These are phyloP conservation scores for Clunio marinus DNA, from an alignment of 2,888 invertebrate species.

Conservation along the genomic window DNA sequence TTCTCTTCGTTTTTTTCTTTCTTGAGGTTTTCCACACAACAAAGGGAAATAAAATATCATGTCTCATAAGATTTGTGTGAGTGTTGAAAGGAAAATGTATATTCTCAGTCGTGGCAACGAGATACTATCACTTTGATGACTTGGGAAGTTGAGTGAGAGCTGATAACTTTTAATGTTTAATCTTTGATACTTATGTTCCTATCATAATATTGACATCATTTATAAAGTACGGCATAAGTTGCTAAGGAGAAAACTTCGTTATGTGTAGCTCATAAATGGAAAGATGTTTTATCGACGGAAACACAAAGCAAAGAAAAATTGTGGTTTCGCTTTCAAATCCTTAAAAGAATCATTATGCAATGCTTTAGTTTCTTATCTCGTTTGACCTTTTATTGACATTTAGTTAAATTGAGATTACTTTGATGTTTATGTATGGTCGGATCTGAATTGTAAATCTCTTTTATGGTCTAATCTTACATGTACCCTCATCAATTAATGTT, in stretches of 20 bases:
- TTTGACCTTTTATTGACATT: conserved; percentile 7
- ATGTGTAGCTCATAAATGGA: background rate
- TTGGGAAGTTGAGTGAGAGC: background rate
- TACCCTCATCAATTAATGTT: conserved; percentile 26
- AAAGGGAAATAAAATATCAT: background rate
- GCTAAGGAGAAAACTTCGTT: background rate
- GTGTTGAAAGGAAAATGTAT: too few relatives aligned
- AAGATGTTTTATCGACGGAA: background rate
- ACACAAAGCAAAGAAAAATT: conserved; percentile 1
- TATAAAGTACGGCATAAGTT: too few relatives aligned
- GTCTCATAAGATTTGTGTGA: too few relatives aligned
- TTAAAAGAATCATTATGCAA: too few relatives aligned
- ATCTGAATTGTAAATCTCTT: too few relatives aligned
- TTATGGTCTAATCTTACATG: background rate
- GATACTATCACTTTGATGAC: background rate
- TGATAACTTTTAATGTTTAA: too few relatives aligned
- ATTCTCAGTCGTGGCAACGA: too few relatives aligned
- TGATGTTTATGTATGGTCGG: background rate
- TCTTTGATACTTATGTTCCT: too few relatives aligned
- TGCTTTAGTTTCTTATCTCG: background rate
- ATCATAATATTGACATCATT: too few relatives aligned
- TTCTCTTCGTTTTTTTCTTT: background rate
- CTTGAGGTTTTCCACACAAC: background rate
- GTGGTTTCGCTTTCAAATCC: background rate
- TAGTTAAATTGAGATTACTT: conserved; percentile 10